phyloP scores from a whole-genome alignment of 2,797 vertebrate genomes.

The Gouania willdenowi region DNA sequence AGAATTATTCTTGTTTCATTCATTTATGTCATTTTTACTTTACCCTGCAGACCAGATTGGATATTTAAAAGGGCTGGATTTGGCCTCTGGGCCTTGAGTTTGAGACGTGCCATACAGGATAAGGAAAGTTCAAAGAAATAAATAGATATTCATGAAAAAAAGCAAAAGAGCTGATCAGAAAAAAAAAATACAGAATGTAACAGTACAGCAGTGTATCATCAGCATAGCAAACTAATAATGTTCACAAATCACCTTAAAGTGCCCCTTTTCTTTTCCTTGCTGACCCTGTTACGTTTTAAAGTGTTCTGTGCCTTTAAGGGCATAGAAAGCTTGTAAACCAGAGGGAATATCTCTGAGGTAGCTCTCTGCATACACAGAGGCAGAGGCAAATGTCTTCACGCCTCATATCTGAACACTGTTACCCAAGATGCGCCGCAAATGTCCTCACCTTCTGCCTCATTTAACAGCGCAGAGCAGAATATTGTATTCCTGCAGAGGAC shows the following conservation, averaged over 20 bases:
- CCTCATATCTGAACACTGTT: slow-evolving; percentile 10
- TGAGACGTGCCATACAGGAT: too few relatives aligned
- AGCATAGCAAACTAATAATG: background rate
- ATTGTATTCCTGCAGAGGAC: slow-evolving; percentile 49
- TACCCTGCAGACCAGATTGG: too few relatives aligned
- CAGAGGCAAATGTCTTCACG: background rate
- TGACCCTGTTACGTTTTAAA: background rate
- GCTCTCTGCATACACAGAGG: background rate
- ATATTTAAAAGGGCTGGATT: too few relatives aligned
- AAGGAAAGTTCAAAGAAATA: too few relatives aligned
- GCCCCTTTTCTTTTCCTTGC: slow-evolving; percentile 4
- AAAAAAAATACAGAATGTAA: background rate
- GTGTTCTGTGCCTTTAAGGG: background rate
- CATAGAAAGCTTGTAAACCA: slow-evolving; percentile 7
- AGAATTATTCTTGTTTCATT: too few relatives aligned
- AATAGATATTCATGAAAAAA: background rate
- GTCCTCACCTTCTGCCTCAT: slow-evolving; percentile 31
- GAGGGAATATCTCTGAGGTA: background rate
- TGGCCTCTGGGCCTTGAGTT: too few relatives aligned
- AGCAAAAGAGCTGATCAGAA: background rate
- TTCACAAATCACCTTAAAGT: too few relatives aligned
- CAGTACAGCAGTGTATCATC: background rate
- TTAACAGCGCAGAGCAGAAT: slow-evolving; percentile 33
- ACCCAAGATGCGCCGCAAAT: slow-evolving; percentile 32
- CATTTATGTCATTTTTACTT: too few relatives aligned